Evolutionary conservation across 2,113 vertebrate species (phyloP).

Genomic region (Anolis carolinensis): DNA sequence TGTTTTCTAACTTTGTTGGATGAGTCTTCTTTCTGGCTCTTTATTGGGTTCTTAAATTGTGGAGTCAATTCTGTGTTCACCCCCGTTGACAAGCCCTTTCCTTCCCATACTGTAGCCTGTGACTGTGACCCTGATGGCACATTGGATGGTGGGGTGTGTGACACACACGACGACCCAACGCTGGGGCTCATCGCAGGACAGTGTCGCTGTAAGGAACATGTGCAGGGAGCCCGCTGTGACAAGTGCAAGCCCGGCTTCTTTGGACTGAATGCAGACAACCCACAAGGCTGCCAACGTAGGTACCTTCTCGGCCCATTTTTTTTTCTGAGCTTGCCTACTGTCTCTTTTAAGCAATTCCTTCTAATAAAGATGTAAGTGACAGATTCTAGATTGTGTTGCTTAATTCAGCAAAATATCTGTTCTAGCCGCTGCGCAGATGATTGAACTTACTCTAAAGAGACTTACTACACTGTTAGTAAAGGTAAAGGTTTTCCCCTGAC

Average conservation of each 20-base stretch:
- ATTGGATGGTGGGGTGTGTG: slow-evolving; percentile 81
- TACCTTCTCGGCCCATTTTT: slow-evolving; percentile 8
- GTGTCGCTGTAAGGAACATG: slow-evolving; percentile 84
- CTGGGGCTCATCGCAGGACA: slow-evolving; percentile 83
- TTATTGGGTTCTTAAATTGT: not conserved
- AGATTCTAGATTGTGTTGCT: not conserved
- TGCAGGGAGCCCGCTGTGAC: slow-evolving; percentile 82
- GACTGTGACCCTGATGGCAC: slow-evolving; percentile 87
- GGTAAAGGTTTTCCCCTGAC: no score
- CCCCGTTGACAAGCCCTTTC: not conserved
- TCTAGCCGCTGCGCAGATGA: not conserved
- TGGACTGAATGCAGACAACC: slow-evolving; percentile 80
- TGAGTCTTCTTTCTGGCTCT: not conserved
- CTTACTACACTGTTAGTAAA: no score
- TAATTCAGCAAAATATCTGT: not conserved
- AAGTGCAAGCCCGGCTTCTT: slow-evolving; percentile 80
- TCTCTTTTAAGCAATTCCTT: not conserved
- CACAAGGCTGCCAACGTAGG: slow-evolving; percentile 81
- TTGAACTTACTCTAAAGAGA: not conserved
- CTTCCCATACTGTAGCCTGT: slow-evolving; percentile 71
- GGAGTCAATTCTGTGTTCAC: not conserved
- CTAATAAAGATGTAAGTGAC: not conserved
- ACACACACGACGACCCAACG: slow-evolving; percentile 78
- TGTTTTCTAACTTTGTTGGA: not conserved
- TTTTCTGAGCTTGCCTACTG: not conserved